Evolutionary conservation across 1,140 invertebrate species (phyloP).

Genomic region (Tribolium madens): DNA sequence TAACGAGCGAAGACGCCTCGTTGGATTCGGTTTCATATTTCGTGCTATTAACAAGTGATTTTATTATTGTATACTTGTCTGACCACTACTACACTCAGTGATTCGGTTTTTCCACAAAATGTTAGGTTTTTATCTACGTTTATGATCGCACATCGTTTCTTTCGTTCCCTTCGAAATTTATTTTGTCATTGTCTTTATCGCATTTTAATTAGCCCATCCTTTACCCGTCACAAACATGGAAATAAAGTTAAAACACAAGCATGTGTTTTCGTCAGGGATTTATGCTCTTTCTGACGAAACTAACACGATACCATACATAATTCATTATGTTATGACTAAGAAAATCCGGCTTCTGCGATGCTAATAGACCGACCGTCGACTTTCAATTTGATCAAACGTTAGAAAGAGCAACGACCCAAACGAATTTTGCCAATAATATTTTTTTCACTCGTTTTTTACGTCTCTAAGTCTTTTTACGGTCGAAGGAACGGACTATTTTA

Average conservation of each 20-base stretch:
- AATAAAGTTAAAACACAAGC: slow-evolving; percentile 34
- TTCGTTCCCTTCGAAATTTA: slow-evolving; percentile 17
- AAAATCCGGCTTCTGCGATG: slow-evolving; percentile 41
- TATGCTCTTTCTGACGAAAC: slow-evolving; percentile 39
- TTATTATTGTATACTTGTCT: background rate
- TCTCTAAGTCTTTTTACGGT: slow-evolving; percentile 55
- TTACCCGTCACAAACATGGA: slow-evolving; percentile 18
- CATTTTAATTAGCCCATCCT: slow-evolving; percentile 37
- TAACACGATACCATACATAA: slow-evolving; percentile 39
- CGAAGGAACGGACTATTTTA: slow-evolving; percentile 59
- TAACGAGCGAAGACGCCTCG: background rate
- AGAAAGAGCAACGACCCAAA: slow-evolving; percentile 19
- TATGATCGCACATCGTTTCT: slow-evolving; percentile 11
- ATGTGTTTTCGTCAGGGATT: slow-evolving; percentile 31
- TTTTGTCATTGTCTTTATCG: slow-evolving; percentile 37
- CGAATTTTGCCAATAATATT: slow-evolving; percentile 43
- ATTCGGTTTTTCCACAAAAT: background rate
- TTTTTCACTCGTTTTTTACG: background rate
- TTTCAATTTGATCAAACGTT: slow-evolving; percentile 24
- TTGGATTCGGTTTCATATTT: background rate
- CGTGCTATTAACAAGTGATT: background rate
- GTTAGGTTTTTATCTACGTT: background rate
- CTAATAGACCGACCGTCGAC: slow-evolving; percentile 32
- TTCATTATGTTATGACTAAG: slow-evolving; percentile 42
- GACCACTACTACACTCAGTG: background rate